Evolutionary conservation across 2,888 invertebrate species (phyloP), one percentile per base, ranked within the genome.

Genomic region (Ophion ventricosus): DNA sequence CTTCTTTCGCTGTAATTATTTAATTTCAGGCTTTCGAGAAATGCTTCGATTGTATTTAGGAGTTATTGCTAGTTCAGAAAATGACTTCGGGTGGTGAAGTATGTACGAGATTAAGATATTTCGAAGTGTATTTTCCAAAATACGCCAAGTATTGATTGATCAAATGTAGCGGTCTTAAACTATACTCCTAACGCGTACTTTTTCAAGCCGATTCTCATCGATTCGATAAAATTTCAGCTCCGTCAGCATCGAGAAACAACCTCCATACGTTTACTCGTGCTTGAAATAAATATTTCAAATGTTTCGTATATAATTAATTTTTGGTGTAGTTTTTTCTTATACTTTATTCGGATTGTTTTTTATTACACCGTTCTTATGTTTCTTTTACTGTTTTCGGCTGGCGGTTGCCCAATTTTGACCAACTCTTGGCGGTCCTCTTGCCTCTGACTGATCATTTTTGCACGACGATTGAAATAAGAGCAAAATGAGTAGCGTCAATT

Each of bases 231-330:
- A 40, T 67, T 25, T 35, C 29, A 67, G 49, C 49, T 4, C 4
- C 17, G 17, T 49, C 35, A 72, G 40, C 49, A 76, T 80, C 61
- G 66, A 67, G 8, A 10, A 63, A 77, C 23, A 49, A 74, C 86
- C 5, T 35, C 35, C 35, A 35, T 35, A 8, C 35, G 87, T 84
- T 88, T 87, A 87, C 85, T 86, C 84, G 73, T 80, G 84, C 88
- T 87, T 80, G 64, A 88, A 90, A 90, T 89, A 90, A 90, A 90
- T 90, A 90, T 89, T 90, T 90, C 88, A 17, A 29, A 63, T 63
- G 3, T 63, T 63, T n/a, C 26, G 8, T 26, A 29, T n/a, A 26
- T 35, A 26, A 17, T n/a, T 63, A n/a, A n/a, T n/a, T n/a, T n/a
- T n/a, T n/a, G n/a, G n/a, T 35, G 35, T 7, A 4, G 1, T n/a